Percentiles rank a stretch among this genome's conserved stretches.
phyloP scores from a whole-genome alignment of 2,797 vertebrate species.

The Cossypha niveicapilla region DNA sequence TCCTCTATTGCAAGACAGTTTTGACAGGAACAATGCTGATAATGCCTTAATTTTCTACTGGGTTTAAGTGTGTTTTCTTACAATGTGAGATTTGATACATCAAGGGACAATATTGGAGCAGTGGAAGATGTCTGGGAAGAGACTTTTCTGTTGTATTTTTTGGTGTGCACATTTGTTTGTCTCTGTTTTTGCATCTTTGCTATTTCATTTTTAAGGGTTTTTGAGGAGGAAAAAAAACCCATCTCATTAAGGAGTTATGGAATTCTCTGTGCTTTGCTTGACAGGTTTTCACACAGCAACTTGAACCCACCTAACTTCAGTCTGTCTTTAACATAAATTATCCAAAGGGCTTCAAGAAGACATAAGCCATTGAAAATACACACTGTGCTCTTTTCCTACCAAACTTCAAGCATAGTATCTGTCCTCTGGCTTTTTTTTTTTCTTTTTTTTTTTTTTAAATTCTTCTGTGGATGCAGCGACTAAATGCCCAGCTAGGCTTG shows the following conservation, averaged over 20 bases:
- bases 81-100: neutral
- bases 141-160: neutral
- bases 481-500: neutral
- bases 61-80: neutral
- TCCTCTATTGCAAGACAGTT: neutral
- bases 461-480: neutral
- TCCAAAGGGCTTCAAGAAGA: constrained; percentile 4
- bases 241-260: neutral
- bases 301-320: constrained; percentile 44
- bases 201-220: neutral
- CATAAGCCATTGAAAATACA: constrained; percentile 21
- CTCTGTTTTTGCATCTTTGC: neutral
- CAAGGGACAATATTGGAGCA: neutral
- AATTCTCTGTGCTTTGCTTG: constrained; percentile 59
- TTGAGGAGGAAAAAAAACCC: neutral
- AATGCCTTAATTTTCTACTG: neutral
- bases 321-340: constrained; percentile 57
- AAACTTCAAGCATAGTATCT: constrained; percentile 7
- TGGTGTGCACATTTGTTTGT: neutral
- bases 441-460: neutral
- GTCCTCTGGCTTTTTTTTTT: neutral
- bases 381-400: neutral
- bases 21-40: neutral
- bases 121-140: neutral
- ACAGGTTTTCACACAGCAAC: constrained; percentile 35